A percentile compares a stretch with the other conserved stretches of the same genome.
Conservation (phyloP, 2,888 invertebrate species). For the Tillus elongatus region DNA sequence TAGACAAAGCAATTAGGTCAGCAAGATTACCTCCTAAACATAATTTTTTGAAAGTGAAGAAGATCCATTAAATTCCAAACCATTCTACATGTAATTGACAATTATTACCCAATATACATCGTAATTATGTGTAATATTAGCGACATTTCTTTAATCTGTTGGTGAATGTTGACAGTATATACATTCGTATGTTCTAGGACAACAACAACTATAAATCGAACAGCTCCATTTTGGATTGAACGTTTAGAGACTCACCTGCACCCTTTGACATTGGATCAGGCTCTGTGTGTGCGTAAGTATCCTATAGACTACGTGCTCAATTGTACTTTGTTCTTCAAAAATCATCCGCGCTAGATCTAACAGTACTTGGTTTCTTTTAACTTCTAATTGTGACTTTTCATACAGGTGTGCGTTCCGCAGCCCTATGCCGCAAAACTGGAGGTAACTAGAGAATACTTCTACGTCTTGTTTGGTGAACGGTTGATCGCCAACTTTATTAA, state of each 20-base stretch:
- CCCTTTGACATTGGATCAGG: conserved; percentile 87
- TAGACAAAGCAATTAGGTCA: too few species aligned
- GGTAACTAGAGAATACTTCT: conserved; percentile 81
- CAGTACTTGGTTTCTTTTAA: conserved; percentile 89
- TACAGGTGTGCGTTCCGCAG: conserved; percentile 92
- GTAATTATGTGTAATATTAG: too few species aligned
- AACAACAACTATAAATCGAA: too few species aligned
- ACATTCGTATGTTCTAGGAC: too few species aligned
- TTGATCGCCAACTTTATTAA: conserved; percentile 79
- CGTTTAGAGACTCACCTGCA: conserved; percentile 62
- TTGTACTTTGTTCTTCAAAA: conserved; percentile 93
- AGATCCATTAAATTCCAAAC: too few species aligned
- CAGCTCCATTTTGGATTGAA: too few species aligned
- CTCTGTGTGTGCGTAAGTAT: conserved; percentile 92
- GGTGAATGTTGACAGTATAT: too few species aligned
- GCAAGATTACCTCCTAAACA: too few species aligned
- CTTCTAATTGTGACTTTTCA: conserved; percentile 89
- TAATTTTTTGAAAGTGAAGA: too few species aligned
- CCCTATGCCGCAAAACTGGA: conserved; percentile 95
- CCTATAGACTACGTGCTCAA: conserved; percentile 88
- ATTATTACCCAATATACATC: too few species aligned
- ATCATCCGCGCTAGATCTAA: conserved; percentile 92
- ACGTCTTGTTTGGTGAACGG: conserved; percentile 83
- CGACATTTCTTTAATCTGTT: too few species aligned
- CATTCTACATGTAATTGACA: too few species aligned